Evolutionary conservation across 2,113 vertebrate genomes (phyloP).

Genomic region (Speoplatyrhinus poulsoni): DNA sequence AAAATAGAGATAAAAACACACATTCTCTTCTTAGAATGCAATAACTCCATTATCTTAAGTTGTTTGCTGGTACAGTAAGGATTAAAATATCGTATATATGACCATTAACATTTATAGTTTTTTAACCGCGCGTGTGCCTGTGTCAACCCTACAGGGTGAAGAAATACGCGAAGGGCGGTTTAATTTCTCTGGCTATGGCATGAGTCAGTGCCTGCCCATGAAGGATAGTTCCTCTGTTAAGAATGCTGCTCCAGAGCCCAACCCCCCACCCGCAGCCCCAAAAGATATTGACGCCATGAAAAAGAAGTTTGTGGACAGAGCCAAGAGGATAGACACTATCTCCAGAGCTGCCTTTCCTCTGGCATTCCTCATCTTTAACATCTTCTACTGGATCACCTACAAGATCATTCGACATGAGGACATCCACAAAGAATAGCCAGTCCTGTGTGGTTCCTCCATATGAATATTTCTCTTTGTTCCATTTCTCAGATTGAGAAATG

Average conservation of each 20-base stretch:
- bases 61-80: too few relatives aligned
- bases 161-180: constrained; percentile 92
- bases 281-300: constrained; percentile 90
- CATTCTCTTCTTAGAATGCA: too few relatives aligned
- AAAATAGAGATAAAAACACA: too few relatives aligned
- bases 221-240: constrained; percentile 90
- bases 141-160: constrained; percentile 81
- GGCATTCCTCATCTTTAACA: constrained; percentile 98
- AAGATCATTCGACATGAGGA: constrained; percentile 98
- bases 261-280: constrained; percentile 74
- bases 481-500: constrained; percentile 61
- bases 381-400: constrained; percentile 99
- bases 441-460: constrained; percentile 38
- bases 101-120: not conserved
- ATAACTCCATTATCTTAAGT: too few relatives aligned
- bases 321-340: constrained; percentile 98
- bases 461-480: constrained; percentile 2
- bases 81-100: too few relatives aligned
- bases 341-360: constrained; percentile 95
- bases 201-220: constrained; percentile 89
- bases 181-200: constrained; percentile 91
- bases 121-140: constrained; percentile 2
- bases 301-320: constrained; percentile 97
- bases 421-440: constrained; percentile 84
- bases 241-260: constrained; percentile 74